These are phyloP conservation scores for Harmothoe impar DNA, from an alignment of 2,888 invertebrate genomes.

Conservation along the genomic window DNA sequence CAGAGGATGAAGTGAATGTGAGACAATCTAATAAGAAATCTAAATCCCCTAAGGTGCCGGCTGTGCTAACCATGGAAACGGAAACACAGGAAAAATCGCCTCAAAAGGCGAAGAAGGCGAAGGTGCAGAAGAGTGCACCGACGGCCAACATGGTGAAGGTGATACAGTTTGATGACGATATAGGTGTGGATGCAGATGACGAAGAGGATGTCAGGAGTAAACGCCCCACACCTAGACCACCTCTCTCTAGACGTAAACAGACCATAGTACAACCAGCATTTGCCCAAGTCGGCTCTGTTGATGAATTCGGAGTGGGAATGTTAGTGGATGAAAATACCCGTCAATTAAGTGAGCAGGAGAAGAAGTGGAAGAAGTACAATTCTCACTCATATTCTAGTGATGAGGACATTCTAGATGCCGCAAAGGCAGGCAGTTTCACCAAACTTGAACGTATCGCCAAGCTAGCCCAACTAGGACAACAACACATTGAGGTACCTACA, in stretches of 20 bases:
- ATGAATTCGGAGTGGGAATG: conserved; percentile 52
- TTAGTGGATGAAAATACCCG: background rate
- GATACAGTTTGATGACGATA: conserved; percentile 47
- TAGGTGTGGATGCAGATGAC: background rate
- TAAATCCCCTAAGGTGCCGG: background rate
- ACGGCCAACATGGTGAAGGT: too few relatives aligned
- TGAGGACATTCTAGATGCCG: conserved; percentile 42
- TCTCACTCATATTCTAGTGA: background rate
- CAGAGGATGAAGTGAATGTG: background rate
- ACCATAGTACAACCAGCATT: background rate
- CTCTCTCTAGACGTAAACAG: background rate
- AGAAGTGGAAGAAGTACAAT: conserved; percentile 21
- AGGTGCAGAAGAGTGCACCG: background rate
- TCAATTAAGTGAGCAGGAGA: background rate
- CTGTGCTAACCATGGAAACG: background rate
- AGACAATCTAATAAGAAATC: background rate
- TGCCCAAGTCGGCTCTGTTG: conserved; percentile 18
- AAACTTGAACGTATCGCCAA: conserved; percentile 36
- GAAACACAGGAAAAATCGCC: background rate
- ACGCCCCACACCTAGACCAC: background rate
- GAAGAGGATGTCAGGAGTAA: background rate
- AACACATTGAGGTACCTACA: conserved; percentile 8
- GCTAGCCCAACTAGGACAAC: background rate
- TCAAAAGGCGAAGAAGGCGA: background rate
- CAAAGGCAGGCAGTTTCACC: background rate